Evolutionary conservation across 2,797 vertebrate genomes (phyloP), one percentile per base, ranked within the genome.

Genomic region (Syngnathus acus): DNA sequence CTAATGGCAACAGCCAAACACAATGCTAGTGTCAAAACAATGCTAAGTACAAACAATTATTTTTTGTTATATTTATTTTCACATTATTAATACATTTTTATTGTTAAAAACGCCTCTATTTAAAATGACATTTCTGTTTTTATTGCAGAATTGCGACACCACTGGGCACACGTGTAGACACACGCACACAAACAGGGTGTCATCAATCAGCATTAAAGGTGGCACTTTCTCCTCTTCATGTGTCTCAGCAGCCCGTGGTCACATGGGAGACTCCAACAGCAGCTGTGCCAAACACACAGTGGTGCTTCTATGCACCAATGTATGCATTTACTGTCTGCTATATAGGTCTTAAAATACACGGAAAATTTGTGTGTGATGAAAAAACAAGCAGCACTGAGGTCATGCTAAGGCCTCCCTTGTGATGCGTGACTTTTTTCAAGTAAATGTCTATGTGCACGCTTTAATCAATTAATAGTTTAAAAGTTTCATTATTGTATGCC

Each of bases 201-300:
- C 76, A 81, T 81, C 77, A 66, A 82, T 85, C 80, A 77, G 72
- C 65, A 65, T 70, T 47, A 63, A 64, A 74, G 72, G 69, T 71
- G 75, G 82, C 78, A 81, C 75, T 75, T 79, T 76, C 75, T 73
- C 67, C 72, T 77, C 78, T 84, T 80, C 65, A 81, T 85, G 78
- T 85, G 79, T 71, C 76, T 78, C 69, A 72, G 65, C 67, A 70
- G 73, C 68, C 54, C 51, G 48, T 66, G 73, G 84, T 85, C 80
- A 84, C 79, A 87, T 84, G 55, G 83, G 73, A 78, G 68, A 78
- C 69, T 75, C 74, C 58, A 61, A 68, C 67, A 75, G 73, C 86
- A 85, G 81, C 78, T 84, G 83, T 80, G 79, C 73, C 66, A 66
- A 70, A 32, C 74, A 79, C 79, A 85, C 82, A 87, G 76, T 79